Conservation (phyloP, 2,113 vertebrate genomes). For the Psittacula cyanocephala region DNA sequence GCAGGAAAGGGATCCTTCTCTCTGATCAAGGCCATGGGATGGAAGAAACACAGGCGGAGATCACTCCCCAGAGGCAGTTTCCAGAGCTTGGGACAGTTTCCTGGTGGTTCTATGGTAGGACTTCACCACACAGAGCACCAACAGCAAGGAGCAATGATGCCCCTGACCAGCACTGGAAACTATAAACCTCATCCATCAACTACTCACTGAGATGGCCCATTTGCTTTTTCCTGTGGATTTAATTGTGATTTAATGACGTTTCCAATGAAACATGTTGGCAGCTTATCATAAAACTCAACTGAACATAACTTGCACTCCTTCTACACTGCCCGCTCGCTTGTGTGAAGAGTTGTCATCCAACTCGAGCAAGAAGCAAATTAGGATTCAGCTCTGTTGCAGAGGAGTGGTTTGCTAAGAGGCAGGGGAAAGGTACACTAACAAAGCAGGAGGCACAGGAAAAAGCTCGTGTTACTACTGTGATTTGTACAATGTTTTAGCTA, state of each 20-base stretch:
- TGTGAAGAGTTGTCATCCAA: not conserved
- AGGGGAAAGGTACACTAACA: not conserved
- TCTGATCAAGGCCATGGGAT: not conserved
- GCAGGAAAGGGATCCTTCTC: not conserved
- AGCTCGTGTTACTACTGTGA: not conserved
- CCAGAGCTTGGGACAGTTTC: not conserved
- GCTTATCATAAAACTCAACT: not conserved
- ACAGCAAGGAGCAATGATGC: not conserved
- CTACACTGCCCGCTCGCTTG: not conserved
- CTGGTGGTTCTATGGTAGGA: not conserved
- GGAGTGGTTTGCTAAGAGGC: not conserved
- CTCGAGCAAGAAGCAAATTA: not conserved
- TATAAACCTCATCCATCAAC: not conserved
- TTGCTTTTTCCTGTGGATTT: not conserved
- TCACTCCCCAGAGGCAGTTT: not conserved
- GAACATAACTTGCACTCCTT: not conserved
- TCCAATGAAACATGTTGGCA: constrained; percentile 1
- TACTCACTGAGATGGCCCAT: not conserved
- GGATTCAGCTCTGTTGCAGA: not conserved
- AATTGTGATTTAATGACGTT: constrained; percentile 40
- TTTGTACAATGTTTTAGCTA: not conserved
- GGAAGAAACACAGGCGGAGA: not conserved
- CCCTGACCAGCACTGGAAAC: not conserved
- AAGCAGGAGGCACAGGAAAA: not conserved
- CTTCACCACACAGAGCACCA: not conserved